Conservation (phyloP, 2,113 vertebrate species). For the Corythaixoides concolor region DNA sequence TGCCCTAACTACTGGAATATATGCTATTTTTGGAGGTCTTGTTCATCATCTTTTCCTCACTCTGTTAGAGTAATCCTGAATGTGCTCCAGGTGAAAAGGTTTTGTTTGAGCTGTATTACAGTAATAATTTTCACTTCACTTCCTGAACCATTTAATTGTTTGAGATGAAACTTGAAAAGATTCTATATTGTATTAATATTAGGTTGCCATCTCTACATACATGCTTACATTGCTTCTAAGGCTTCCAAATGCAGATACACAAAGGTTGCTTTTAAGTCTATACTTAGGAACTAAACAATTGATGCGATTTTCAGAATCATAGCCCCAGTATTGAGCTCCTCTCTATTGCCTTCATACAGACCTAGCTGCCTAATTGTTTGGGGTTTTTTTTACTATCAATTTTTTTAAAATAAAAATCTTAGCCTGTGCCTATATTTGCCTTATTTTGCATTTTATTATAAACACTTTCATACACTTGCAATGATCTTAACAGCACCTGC, state of each 20-base stretch:
- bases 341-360: not conserved
- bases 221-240: not conserved
- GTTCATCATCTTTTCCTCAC: not conserved
- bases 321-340: not conserved
- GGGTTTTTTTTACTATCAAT: fast-evolving
- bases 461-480: not conserved
- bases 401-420: not conserved
- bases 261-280: not conserved
- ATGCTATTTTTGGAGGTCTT: not conserved
- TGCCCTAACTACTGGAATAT: not conserved
- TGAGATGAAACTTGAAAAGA: constrained; percentile 17
- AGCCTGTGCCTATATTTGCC: not conserved
- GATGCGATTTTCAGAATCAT: not conserved
- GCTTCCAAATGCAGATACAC: not conserved
- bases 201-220: not conserved
- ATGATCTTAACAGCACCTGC: not conserved
- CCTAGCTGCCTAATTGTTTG: not conserved
- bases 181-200: not conserved
- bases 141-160: not conserved
- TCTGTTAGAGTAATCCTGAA: not conserved
- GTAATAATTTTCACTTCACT: constrained; percentile 29
- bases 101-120: constrained; percentile 1
- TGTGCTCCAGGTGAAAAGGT: constrained; percentile 12
- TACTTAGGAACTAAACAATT: not conserved
- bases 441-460: constrained; percentile 14